Conservation (phyloP, 2,888 invertebrate species). For the Agrochola litura region DNA sequence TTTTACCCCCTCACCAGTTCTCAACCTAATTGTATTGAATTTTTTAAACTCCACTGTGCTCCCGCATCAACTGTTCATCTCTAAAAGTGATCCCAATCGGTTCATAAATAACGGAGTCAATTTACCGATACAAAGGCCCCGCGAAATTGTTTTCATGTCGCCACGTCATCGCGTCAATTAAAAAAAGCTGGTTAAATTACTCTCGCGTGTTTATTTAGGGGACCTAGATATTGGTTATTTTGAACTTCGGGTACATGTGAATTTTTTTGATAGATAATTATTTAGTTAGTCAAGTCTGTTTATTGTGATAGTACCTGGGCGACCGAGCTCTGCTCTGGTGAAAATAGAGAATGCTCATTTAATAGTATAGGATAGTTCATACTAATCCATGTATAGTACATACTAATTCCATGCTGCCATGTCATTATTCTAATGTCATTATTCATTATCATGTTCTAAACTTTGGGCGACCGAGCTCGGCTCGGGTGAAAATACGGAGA, state of each 20-base stretch:
- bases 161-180: slow-evolving; percentile 79
- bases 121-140: slow-evolving; percentile 77
- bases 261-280: background rate
- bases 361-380: too few relatives aligned
- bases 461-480: too few relatives aligned
- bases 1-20: background rate
- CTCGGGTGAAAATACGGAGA: too few relatives aligned
- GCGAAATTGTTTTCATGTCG: slow-evolving; percentile 78
- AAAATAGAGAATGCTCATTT: too few relatives aligned
- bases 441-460: too few relatives aligned
- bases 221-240: slow-evolving; percentile 16
- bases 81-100: slow-evolving; percentile 66
- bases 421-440: too few relatives aligned
- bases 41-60: background rate
- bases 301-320: too few relatives aligned
- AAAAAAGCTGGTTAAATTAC: slow-evolving; percentile 69
- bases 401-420: too few relatives aligned
- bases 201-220: slow-evolving; percentile 63
- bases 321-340: too few relatives aligned
- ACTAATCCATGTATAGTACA: too few relatives aligned
- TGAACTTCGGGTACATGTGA: background rate
- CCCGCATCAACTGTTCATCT: slow-evolving; percentile 47
- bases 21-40: slow-evolving; percentile 20
- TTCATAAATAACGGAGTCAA: slow-evolving; percentile 81
- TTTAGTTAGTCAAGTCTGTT: background rate